These are phyloP conservation scores for Cyrtodaria siliqua DNA, from an alignment of 2,888 invertebrate genomes.

Conservation along the genomic window DNA sequence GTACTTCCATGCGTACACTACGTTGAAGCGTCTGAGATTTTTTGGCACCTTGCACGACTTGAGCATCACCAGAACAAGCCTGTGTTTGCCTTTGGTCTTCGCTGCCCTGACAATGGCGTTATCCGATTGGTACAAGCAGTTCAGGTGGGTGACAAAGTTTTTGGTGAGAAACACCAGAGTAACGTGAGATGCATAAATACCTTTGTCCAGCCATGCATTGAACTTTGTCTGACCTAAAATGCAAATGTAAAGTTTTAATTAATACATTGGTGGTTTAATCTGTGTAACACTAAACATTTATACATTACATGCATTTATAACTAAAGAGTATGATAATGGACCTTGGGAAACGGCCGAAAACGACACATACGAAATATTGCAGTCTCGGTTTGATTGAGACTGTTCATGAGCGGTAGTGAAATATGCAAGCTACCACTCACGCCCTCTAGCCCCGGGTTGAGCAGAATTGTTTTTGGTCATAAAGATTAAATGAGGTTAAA, in stretches of 20 bases:
- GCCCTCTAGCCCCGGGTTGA: too few species aligned
- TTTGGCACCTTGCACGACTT: conserved; percentile 53
- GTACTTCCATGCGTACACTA: conserved; percentile 52
- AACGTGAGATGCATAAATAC: conserved; percentile 49
- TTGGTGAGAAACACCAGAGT: conserved; percentile 56
- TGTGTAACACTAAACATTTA: too few species aligned
- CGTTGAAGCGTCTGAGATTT: conserved; percentile 42
- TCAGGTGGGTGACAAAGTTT: conserved; percentile 27
- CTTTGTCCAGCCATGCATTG: conserved; percentile 42
- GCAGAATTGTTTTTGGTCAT: too few species aligned
- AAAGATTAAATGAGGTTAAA: too few species aligned
- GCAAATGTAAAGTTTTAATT: too few species aligned
- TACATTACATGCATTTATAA: too few species aligned
- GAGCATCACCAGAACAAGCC: conserved; percentile 48
- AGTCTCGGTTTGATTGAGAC: too few species aligned
- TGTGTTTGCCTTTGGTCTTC: conserved; percentile 48
- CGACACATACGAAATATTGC: too few species aligned
- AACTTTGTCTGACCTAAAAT: conserved; percentile 30
- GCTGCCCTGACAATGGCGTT: conserved; percentile 37
- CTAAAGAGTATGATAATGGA: too few species aligned
- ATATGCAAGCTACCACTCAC: too few species aligned
- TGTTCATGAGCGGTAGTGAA: too few species aligned
- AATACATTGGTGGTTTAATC: not conserved
- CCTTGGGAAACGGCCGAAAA: too few species aligned
- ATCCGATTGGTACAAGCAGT: conserved; percentile 42